Evolutionary conservation across 2,113 vertebrate species (phyloP).

Genomic region (Calypte anna): DNA sequence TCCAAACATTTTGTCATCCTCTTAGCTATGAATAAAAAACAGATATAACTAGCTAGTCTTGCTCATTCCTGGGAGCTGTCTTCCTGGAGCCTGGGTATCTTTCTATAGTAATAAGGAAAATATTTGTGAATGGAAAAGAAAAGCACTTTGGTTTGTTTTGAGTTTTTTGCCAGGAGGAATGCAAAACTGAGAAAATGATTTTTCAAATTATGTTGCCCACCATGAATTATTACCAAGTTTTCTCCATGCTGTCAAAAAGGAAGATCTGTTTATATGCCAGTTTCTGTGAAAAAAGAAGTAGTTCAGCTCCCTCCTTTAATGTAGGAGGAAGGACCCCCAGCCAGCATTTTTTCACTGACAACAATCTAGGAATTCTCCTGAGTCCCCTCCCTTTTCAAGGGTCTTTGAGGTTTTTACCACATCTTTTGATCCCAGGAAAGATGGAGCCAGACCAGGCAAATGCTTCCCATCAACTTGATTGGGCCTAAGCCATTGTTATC

Average conservation of each 20-base stretch:
- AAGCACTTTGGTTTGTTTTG: neutral
- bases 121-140: neutral
- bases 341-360: neutral
- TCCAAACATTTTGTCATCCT: neutral
- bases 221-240: neutral
- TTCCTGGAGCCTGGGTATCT: neutral
- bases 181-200: neutral
- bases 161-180: neutral
- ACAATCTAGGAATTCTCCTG: neutral
- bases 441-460: constrained; percentile 35
- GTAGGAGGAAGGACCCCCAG: neutral
- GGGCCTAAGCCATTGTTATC: constrained; percentile 34
- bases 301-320: neutral
- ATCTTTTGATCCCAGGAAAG: constrained; percentile 41
- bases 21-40: neutral
- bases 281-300: neutral
- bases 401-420: constrained; percentile 11
- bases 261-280: neutral
- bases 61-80: neutral
- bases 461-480: constrained; percentile 23
- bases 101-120: neutral
- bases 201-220: neutral
- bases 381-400: neutral
- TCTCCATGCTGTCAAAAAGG: neutral
- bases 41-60: neutral